Conservation (phyloP, 2,113 vertebrate species). For the Coptodon bakossiorum region DNA sequence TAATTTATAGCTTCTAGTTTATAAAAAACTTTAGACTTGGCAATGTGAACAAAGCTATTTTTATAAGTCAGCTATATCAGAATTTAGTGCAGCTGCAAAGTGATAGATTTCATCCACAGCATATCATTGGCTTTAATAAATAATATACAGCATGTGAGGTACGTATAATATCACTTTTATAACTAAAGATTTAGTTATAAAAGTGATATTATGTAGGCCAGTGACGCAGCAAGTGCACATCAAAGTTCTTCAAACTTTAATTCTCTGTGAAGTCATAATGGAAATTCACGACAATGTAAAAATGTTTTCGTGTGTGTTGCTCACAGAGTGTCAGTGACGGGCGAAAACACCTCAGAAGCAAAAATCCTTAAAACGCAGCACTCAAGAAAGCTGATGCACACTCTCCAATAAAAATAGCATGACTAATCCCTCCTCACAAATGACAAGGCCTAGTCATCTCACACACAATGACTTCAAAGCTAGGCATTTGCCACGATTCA, state of each 20-base stretch:
- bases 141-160: not conserved
- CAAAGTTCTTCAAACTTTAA: not conserved
- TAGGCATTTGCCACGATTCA: slow-evolving; percentile 1
- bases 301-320: not conserved
- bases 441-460: slow-evolving; percentile 35
- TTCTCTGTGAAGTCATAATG: not conserved
- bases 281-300: not conserved
- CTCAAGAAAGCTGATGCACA: slow-evolving; percentile 30
- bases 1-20: not conserved
- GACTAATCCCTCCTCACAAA: slow-evolving; percentile 55
- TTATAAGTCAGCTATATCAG: not conserved
- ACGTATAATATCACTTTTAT: not conserved
- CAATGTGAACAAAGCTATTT: not conserved
- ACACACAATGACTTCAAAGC: slow-evolving; percentile 55
- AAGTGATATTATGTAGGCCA: not conserved
- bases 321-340: not conserved
- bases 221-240: not conserved
- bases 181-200: fast-evolving
- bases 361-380: slow-evolving; percentile 35
- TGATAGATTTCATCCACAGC: not conserved
- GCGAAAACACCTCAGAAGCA: slow-evolving; percentile 21
- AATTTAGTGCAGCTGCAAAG: not conserved
- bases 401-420: slow-evolving; percentile 29
- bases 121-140: not conserved
- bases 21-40: not conserved